Percentiles rank a stretch among this genome's conserved stretches.
Evolutionary conservation across 1,140 invertebrate species (phyloP).

Genomic region (Scaptomyza graminum): DNA sequence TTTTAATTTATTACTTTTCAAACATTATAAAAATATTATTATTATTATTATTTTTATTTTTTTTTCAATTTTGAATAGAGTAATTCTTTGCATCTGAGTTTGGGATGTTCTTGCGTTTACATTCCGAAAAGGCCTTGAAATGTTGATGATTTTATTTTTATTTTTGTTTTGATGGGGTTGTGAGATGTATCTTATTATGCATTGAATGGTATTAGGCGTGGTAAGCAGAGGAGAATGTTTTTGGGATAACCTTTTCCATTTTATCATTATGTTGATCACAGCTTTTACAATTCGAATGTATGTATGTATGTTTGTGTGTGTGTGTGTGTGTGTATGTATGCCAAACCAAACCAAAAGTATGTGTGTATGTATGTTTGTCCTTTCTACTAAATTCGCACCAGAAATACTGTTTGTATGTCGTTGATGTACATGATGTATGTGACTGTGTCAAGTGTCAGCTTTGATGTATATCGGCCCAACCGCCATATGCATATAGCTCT

Average conservation of each 20-base stretch:
- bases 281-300: conserved; percentile 80
- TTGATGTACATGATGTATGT: neutral
- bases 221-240: conserved; percentile 42
- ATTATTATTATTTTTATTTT: conserved; percentile 18
- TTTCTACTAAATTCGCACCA: conserved; percentile 58
- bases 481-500: conserved; percentile 19
- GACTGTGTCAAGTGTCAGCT: neutral
- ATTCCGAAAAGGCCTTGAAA: conserved; percentile 48
- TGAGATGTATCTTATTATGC: no score
- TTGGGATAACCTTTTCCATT: neutral
- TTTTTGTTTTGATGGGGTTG: no score
- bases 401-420: conserved; percentile 54
- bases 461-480: neutral
- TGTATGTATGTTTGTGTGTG: conserved; percentile 40
- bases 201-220: no score
- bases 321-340: conserved; percentile 8
- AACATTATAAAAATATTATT: conserved; percentile 68
- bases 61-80: conserved; percentile 31
- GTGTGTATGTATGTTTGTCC: conserved; percentile 16
- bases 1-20: conserved; percentile 37
- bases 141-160: no score
- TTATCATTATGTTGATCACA: conserved; percentile 63
- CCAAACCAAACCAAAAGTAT: conserved; percentile 4
- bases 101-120: conserved; percentile 3
- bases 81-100: conserved; percentile 10